phyloP scores from a whole-genome alignment of 2,113 vertebrate species.

The Illadopsis cleaveri region DNA sequence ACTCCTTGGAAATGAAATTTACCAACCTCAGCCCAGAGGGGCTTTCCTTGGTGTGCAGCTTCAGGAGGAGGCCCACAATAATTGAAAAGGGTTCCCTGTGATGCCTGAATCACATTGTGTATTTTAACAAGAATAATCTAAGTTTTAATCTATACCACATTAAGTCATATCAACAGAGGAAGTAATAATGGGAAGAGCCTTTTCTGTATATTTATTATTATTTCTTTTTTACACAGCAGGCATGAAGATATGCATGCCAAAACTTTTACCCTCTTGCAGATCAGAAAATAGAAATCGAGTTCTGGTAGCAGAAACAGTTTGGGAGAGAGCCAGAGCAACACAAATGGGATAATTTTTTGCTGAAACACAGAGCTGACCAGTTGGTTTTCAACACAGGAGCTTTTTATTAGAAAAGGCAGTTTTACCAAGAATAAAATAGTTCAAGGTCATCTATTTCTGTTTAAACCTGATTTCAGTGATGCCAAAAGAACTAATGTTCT shows the following conservation, averaged over 20 bases:
- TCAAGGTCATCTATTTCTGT: neutral
- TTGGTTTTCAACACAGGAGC: neutral
- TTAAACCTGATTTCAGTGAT: neutral
- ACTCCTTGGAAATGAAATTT: neutral
- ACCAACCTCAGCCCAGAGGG: neutral
- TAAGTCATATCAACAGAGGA: neutral
- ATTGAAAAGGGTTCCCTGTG: rapidly evolving
- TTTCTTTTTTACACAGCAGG: neutral
- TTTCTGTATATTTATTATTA: neutral
- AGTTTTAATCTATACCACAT: neutral
- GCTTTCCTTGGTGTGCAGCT: neutral
- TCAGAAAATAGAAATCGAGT: neutral
- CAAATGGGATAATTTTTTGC: neutral
- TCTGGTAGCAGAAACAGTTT: neutral
- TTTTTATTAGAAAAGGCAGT: neutral
- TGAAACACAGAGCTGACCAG: neutral
- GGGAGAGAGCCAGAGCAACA: neutral
- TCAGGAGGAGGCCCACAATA: neutral
- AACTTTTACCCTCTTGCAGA: neutral
- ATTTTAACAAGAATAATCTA: neutral
- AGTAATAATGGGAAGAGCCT: neutral
- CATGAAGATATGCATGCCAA: neutral
- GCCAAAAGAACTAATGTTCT: neutral
- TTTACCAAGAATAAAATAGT: neutral
- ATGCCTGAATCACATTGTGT: neutral